Conservation (phyloP, 2,797 vertebrate genomes). For the Orestias chungarensis region DNA sequence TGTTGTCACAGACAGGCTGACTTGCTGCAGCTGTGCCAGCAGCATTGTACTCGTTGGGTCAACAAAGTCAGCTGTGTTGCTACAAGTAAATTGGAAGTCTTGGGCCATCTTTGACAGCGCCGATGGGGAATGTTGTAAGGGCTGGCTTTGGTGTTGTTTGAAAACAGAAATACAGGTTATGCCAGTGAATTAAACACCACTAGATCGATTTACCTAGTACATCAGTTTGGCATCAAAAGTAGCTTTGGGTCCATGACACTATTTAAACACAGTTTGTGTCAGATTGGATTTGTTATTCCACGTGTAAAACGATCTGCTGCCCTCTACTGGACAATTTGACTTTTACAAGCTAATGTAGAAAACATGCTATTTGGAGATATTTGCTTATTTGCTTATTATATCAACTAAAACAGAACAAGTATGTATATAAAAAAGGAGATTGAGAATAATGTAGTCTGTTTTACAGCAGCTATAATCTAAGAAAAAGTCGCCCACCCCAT, state of each 20-base stretch:
- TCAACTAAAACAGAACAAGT: background rate
- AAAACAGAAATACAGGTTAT: background rate
- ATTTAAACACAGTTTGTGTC: slow-evolving; percentile 2
- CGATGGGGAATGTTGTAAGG: background rate
- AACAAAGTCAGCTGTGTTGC: slow-evolving; percentile 8
- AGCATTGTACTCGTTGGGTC: slow-evolving; percentile 8
- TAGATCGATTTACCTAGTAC: background rate
- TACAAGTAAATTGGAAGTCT: slow-evolving; percentile 9
- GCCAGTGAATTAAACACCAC: too few relatives aligned
- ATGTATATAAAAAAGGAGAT: too few relatives aligned
- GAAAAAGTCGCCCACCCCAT: background rate
- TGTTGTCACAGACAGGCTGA: slow-evolving; percentile 45
- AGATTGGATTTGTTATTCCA: background rate
- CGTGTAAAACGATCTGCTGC: slow-evolving; percentile 56
- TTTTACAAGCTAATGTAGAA: slow-evolving; percentile 15
- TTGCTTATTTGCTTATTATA: background rate
- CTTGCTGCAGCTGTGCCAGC: slow-evolving; percentile 41
- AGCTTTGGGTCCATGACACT: background rate
- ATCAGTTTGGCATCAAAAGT: slow-evolving; percentile 8
- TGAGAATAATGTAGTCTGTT: background rate
- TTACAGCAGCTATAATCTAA: background rate
- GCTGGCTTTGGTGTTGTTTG: background rate
- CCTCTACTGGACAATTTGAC: slow-evolving; percentile 54
- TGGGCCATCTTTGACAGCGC: background rate
- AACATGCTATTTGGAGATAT: background rate